Conservation (phyloP, 2,113 vertebrate genomes). For the Cryptoleucopteryx plumbea region DNA sequence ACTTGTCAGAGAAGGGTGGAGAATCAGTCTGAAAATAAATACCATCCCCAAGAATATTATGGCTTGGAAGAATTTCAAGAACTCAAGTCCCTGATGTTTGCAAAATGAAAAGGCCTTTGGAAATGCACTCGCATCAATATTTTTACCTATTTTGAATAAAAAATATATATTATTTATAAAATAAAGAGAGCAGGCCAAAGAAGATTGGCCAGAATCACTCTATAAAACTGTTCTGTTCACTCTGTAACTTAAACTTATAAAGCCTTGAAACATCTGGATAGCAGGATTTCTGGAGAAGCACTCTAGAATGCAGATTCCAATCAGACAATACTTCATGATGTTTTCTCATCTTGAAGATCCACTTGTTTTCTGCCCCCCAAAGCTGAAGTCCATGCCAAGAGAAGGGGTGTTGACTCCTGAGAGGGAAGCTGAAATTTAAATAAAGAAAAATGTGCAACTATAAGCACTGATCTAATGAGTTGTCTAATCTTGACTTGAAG, state of each 20-base stretch:
- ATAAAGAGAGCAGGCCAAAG: slow-evolving; percentile 35
- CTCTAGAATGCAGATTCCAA: slow-evolving; percentile 45
- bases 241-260: slow-evolving; percentile 37
- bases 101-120: slow-evolving; percentile 48
- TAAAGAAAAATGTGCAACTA: background rate
- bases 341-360: slow-evolving; percentile 54
- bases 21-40: slow-evolving; percentile 19
- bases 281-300: slow-evolving; percentile 37
- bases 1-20: slow-evolving; percentile 9
- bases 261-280: slow-evolving; percentile 36
- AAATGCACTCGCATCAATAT: background rate
- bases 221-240: slow-evolving; percentile 39
- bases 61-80: slow-evolving; percentile 54
- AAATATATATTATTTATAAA: slow-evolving; percentile 61
- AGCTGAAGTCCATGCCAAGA: slow-evolving; percentile 36
- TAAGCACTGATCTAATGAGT: background rate
- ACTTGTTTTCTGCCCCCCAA: slow-evolving; percentile 32
- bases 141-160: slow-evolving; percentile 29
- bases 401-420: slow-evolving; percentile 55
- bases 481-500: background rate
- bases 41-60: slow-evolving; percentile 41
- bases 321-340: background rate
- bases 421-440: slow-evolving; percentile 54
- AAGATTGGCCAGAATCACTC: slow-evolving; percentile 30
- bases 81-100: slow-evolving; percentile 15